These are phyloP conservation scores for Rhagoletis zephyria DNA, from an alignment of 1,140 invertebrate species.

Conservation along the genomic window DNA sequence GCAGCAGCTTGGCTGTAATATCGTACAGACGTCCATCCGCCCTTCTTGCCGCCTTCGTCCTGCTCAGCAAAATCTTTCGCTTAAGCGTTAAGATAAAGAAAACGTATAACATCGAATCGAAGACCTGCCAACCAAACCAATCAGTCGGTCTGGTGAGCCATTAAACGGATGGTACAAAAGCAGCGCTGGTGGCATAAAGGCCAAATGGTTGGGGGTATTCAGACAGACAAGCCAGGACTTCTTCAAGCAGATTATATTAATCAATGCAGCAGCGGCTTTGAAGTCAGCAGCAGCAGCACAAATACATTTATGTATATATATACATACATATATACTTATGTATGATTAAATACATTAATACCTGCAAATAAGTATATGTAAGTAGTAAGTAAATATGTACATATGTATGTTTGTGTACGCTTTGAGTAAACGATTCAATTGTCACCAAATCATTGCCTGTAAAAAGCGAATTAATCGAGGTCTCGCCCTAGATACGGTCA, in stretches of 20 bases:
- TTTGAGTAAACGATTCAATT: too few species aligned
- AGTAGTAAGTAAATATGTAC: neutral
- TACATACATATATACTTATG: neutral
- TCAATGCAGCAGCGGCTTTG: conserved; percentile 63
- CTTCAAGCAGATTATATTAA: conserved; percentile 73
- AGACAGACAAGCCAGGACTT: conserved; percentile 58
- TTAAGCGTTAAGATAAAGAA: neutral
- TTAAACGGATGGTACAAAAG: neutral
- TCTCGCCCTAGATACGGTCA: too few species aligned
- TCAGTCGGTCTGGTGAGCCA: neutral
- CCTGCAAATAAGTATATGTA: neutral
- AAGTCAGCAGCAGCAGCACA: neutral
- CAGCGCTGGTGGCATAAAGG: neutral
- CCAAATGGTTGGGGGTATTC: neutral
- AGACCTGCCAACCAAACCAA: neutral
- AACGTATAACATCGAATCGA: neutral
- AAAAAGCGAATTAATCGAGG: too few species aligned
- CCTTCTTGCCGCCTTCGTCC: neutral
- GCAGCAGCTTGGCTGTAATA: neutral
- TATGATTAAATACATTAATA: neutral
- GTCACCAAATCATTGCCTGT: too few species aligned
- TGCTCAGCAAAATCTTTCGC: neutral
- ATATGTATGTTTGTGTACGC: neutral
- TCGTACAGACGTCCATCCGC: neutral
- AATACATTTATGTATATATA: neutral